Evolutionary conservation across 1,140 invertebrate species (phyloP), one percentile per base, ranked within the genome.

Genomic region (Drosophila setifemur): DNA sequence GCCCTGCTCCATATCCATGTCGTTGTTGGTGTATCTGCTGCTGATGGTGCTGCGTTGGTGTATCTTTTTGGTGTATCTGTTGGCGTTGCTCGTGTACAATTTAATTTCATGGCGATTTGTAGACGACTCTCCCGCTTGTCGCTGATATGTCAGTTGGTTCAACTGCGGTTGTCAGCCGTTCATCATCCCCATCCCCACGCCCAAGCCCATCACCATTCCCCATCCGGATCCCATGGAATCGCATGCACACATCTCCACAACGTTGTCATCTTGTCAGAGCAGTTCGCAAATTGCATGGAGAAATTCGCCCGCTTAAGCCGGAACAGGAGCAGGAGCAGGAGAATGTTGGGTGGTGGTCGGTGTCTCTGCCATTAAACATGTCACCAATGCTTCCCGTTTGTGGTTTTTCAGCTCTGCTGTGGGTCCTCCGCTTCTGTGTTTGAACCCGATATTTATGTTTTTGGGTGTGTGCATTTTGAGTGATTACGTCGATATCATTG

Each of bases 401-500:
- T 47, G 79, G 79, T 81, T 75, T 79, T 50, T 44, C 26, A 39
- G 23, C 9, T 8, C 4, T 28, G 14, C 7, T 29, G n/a, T 14
- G 26, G n/a, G n/a, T n/a, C n/a, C n/a, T n/a, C n/a, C n/a, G n/a
- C n/a, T n/a, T n/a, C n/a, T 48, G 57, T 35, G 52, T 21, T 26
- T 29, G 44, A 40, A 45, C 78, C 70, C 69, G 48, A 72, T 71
- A 78, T 73, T 83, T 83, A 82, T 82, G 73, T 73, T 86, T 75
- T 52, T 12, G 12, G 16, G 37, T 25, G 18, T 23, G 55, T 45
- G 52, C 61, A 66, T 81, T 86, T 86, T 85, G 79, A 85, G 81
- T 85, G 79, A 85, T 85, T 85, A 85, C 83, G 81, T 86, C 81
- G 79, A 86, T 86, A 86, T 75, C 81, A 86, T 85, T 86, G 79